These are phyloP conservation scores for Drosophila lacertosa DNA, from an alignment of 1,140 invertebrate species.

Conservation along the genomic window DNA sequence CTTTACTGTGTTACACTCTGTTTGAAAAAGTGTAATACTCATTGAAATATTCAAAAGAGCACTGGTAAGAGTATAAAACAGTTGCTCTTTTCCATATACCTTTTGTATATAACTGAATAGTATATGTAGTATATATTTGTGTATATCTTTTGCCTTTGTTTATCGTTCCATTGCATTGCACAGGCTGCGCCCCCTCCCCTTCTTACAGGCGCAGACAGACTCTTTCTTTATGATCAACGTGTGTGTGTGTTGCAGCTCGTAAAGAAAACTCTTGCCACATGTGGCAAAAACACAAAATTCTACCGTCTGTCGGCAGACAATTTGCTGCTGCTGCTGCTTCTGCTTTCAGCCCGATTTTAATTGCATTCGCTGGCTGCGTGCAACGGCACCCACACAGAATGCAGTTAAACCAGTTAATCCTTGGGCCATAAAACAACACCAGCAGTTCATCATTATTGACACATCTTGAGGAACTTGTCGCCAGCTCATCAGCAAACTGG, in stretches of 20 bases:
- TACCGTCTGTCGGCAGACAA: conserved; percentile 24
- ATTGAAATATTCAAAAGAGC: neutral
- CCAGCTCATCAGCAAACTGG: conserved; percentile 37
- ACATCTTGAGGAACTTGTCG: conserved; percentile 35
- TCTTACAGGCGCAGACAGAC: conserved; percentile 1
- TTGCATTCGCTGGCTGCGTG: conserved; percentile 15
- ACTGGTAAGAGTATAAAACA: conserved; percentile 15
- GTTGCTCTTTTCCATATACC: conserved; percentile 34
- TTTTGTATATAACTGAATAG: neutral
- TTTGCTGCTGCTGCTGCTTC: neutral
- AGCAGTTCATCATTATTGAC: conserved; percentile 29
- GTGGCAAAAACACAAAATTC: conserved; percentile 19
- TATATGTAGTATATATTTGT: neutral
- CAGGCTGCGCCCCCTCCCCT: neutral
- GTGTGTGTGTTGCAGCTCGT: conserved; percentile 9
- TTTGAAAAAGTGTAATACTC: neutral
- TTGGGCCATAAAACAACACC: conserved; percentile 18
- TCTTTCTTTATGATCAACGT: conserved; percentile 32
- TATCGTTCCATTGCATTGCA: conserved; percentile 43
- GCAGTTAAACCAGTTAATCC: conserved; percentile 37
- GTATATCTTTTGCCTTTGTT: conserved; percentile 38
- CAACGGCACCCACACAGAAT: conserved; percentile 39
- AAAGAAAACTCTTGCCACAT: conserved; percentile 24
- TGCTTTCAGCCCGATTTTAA: conserved; percentile 25
- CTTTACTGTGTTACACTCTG: no score